These are phyloP conservation scores for Epirrita christyi DNA, from an alignment of 2,888 invertebrate species.

Conservation along the genomic window DNA sequence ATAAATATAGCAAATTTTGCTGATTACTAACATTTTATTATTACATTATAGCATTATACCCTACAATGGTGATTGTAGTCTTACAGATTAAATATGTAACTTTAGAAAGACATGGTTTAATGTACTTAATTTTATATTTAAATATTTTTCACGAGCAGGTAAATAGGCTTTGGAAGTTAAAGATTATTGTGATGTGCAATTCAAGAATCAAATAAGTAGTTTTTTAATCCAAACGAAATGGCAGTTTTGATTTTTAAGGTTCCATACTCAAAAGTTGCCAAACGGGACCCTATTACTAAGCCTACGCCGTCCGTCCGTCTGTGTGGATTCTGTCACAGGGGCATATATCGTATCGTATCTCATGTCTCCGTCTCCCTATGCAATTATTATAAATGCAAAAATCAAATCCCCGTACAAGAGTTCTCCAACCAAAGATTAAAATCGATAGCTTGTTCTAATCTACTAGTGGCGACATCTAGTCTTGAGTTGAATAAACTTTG, in stretches of 20 bases:
- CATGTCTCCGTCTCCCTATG: no score
- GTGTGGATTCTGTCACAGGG: no score
- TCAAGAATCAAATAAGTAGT: slow-evolving; percentile 2
- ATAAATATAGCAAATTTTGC: slow-evolving; percentile 81
- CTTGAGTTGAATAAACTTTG: no score
- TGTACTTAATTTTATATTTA: slow-evolving; percentile 1
- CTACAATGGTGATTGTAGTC: slow-evolving; percentile 64
- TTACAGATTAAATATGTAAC: slow-evolving; percentile 57
- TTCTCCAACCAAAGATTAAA: no score
- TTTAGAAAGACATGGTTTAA: slow-evolving; percentile 38
- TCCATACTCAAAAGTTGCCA: no score
- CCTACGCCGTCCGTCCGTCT: no score
- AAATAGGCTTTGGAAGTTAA: slow-evolving; percentile 21
- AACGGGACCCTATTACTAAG: no score
- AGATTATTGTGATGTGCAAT: slow-evolving; percentile 38
- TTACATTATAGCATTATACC: slow-evolving; percentile 60
- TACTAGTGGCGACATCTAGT: no score
- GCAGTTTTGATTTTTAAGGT: not conserved
- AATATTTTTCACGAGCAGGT: slow-evolving; percentile 17
- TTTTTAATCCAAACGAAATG: not conserved
- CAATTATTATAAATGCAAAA: no score
- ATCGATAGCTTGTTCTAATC: no score
- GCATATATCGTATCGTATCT: no score
- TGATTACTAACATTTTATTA: slow-evolving; percentile 66
- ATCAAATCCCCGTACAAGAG: no score